Conservation (phyloP, 1,140 invertebrate species). For the Oedothorax gibbosus region DNA sequence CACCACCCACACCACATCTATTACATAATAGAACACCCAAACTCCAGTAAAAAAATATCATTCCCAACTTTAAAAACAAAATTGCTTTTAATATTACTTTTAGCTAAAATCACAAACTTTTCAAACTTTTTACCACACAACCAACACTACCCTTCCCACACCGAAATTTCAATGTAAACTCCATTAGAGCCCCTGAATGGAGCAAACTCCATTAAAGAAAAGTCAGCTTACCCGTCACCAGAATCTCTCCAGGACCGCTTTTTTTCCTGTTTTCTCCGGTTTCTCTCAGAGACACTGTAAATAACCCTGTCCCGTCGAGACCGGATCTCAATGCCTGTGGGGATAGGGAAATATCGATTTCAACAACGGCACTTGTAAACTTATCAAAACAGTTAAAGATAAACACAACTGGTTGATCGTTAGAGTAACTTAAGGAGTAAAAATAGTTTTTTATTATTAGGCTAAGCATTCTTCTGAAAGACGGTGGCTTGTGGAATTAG, state of each 20-base stretch:
- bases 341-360: slow-evolving; percentile 47
- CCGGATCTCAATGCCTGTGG: slow-evolving; percentile 39
- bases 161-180: too few species aligned
- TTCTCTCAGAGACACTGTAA: slow-evolving; percentile 49
- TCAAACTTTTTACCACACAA: too few species aligned
- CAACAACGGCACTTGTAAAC: slow-evolving; percentile 36
- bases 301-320: slow-evolving; percentile 52
- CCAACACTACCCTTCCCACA: too few species aligned
- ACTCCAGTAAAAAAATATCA: too few species aligned
- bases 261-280: slow-evolving; percentile 45
- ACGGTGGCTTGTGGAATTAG: too few species aligned
- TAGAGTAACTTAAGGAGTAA: slow-evolving; percentile 34
- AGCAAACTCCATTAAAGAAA: neutral
- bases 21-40: too few species aligned
- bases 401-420: slow-evolving; percentile 34
- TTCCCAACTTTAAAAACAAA: too few species aligned
- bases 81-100: too few species aligned
- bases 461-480: too few species aligned
- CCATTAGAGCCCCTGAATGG: too few species aligned
- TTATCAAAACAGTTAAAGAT: slow-evolving; percentile 49
- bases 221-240: slow-evolving; percentile 38
- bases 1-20: too few species aligned
- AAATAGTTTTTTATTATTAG: slow-evolving; percentile 30
- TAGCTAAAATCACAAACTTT: too few species aligned
- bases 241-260: slow-evolving; percentile 42